phyloP scores from a whole-genome alignment of 2,797 vertebrate genomes.

The Xerus rutilus region DNA sequence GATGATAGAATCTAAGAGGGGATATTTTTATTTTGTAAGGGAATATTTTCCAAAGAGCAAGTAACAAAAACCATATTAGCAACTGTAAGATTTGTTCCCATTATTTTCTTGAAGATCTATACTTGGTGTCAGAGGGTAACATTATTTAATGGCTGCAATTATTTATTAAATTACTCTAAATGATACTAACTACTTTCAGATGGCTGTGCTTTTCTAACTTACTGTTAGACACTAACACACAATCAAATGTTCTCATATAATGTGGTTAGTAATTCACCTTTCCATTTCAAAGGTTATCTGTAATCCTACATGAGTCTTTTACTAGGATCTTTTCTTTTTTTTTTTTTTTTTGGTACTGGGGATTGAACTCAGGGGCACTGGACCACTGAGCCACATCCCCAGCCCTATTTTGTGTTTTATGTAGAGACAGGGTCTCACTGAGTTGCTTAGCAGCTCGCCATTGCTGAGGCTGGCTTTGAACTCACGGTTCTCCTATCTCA shows the following conservation, averaged over 20 bases:
- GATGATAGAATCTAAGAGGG: background rate
- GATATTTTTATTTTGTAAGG: background rate
- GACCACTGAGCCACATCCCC: too few species aligned
- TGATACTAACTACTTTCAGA: background rate
- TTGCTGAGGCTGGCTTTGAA: too few species aligned
- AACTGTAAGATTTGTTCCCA: background rate
- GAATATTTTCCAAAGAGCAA: background rate
- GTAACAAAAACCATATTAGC: constrained; percentile 30
- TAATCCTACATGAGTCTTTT: background rate
- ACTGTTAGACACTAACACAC: background rate
- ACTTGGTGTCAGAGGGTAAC: background rate
- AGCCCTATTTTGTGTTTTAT: too few species aligned
- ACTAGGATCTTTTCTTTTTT: background rate
- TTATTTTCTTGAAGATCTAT: constrained; percentile 29
- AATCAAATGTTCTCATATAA: background rate
- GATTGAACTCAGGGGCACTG: too few species aligned
- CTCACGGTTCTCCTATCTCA: too few species aligned
- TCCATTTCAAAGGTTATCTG: background rate
- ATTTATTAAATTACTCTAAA: constrained; percentile 30
- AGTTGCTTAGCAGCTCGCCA: too few species aligned
- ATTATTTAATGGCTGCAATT: constrained; percentile 23
- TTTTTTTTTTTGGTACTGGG: too few species aligned
- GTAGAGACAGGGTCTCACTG: too few species aligned
- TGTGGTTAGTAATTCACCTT: background rate
- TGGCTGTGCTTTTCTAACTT: background rate